Conservation (phyloP, 2,113 vertebrate species). For the Macaca fascicularis region DNA sequence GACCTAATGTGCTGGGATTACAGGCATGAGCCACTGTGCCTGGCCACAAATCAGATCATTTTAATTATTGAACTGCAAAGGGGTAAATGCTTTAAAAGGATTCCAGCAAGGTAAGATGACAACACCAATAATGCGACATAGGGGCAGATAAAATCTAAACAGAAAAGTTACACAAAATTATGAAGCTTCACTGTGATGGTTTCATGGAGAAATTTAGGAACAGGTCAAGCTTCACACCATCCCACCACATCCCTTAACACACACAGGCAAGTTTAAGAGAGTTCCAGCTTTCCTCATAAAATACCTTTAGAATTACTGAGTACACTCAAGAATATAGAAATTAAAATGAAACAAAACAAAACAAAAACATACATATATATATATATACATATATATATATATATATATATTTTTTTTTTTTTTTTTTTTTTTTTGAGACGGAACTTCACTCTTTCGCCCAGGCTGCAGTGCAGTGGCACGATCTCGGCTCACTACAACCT, state of each 20-base stretch:
- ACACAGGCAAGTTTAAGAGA: fast-evolving
- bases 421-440: too few relatives aligned
- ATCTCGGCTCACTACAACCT: too few relatives aligned
- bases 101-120: too few relatives aligned
- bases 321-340: neutral
- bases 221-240: neutral
- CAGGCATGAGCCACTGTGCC: neutral
- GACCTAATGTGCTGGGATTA: neutral
- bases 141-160: neutral
- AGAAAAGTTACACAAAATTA: neutral
- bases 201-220: neutral
- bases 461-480: too few relatives aligned
- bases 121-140: neutral
- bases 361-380: neutral
- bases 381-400: neutral
- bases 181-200: neutral
- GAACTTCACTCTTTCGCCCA: too few relatives aligned
- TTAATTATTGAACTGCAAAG: neutral
- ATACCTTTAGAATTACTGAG: neutral
- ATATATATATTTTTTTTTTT: too few relatives aligned
- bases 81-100: neutral
- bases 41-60: neutral
- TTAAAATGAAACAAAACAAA: neutral
- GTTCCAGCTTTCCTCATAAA: neutral
- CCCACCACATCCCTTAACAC: too few relatives aligned